These are phyloP conservation scores for Drosophila melanica DNA, from an alignment of 1,140 invertebrate species.

Conservation along the genomic window DNA sequence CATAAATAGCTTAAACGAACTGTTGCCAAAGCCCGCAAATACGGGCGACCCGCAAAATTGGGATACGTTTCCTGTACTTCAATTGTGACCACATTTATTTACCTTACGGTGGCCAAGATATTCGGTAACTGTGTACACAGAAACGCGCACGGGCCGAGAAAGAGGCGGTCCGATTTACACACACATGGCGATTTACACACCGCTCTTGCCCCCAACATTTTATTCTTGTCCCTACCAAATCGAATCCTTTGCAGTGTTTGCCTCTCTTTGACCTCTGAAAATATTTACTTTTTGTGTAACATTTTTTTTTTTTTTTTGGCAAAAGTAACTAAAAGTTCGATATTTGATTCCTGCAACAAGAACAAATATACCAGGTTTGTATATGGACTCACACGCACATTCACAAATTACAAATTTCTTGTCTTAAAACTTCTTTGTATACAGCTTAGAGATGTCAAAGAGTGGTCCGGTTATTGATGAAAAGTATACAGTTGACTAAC, in stretches of 20 bases:
- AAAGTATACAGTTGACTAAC: too few relatives aligned
- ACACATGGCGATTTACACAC: not conserved
- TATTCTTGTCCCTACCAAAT: not conserved
- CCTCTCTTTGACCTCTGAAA: not conserved
- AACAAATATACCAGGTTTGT: not conserved
- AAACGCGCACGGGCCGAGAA: not conserved
- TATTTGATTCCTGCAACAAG: not conserved
- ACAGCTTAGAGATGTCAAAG: too few relatives aligned
- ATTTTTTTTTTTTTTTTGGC: not conserved
- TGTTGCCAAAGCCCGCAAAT: not conserved
- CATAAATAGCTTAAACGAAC: constrained; percentile 3
- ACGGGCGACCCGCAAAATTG: not conserved
- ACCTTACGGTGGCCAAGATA: not conserved
- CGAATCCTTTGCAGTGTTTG: not conserved
- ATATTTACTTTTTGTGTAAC: not conserved
- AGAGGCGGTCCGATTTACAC: not conserved
- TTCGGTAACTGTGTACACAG: not conserved
- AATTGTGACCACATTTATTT: not conserved
- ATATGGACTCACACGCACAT: not conserved
- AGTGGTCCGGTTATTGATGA: too few relatives aligned
- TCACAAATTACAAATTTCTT: not conserved
- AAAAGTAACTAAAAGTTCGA: constrained; percentile 3
- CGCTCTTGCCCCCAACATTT: not conserved
- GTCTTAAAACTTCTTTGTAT: too few relatives aligned
- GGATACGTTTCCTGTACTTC: not conserved